These are phyloP conservation scores for Tuta absoluta DNA, from an alignment of 2,888 invertebrate species.

Conservation along the genomic window DNA sequence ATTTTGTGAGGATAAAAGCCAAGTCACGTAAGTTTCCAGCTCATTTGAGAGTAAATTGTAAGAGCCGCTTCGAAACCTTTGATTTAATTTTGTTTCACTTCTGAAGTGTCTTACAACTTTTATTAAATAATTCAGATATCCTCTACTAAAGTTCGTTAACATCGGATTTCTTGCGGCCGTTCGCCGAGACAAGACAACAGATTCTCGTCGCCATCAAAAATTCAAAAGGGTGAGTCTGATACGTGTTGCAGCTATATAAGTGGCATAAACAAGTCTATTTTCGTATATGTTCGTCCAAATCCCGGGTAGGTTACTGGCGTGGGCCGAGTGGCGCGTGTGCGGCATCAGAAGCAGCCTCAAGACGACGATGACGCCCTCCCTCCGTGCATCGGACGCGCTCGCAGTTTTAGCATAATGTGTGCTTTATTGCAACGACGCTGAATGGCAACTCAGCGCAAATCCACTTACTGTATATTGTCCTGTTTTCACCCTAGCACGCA, in stretches of 20 bases:
- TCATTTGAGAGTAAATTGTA: conserved; percentile 1
- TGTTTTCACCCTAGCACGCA: background rate
- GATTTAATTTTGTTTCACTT: background rate
- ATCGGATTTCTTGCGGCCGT: background rate
- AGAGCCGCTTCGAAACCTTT: background rate
- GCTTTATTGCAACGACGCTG: conserved; percentile 61
- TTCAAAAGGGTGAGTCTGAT: conserved; percentile 51
- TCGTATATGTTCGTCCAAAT: conserved; percentile 55
- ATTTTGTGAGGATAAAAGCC: conserved; percentile 21
- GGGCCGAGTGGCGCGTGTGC: conserved; percentile 55
- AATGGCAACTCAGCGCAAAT: conserved; percentile 68
- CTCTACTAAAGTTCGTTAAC: background rate
- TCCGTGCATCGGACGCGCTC: conserved; percentile 56
- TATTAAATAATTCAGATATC: too few relatives aligned
- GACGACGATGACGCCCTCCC: conserved; percentile 34
- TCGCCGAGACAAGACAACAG: conserved; percentile 12
- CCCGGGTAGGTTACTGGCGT: conserved; percentile 51
- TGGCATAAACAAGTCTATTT: conserved; percentile 59
- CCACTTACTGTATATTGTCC: conserved; percentile 33
- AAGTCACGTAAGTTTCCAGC: conserved; percentile 2
- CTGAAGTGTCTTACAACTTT: background rate
- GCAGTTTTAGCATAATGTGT: conserved; percentile 64
- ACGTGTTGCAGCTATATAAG: conserved; percentile 33
- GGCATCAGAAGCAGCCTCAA: conserved; percentile 39
- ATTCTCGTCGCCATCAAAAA: conserved; percentile 41